A percentile compares a stretch with the other conserved stretches of the same genome.
phyloP scores from a whole-genome alignment of 2,113 vertebrate species.

The Trogon melanurus region DNA sequence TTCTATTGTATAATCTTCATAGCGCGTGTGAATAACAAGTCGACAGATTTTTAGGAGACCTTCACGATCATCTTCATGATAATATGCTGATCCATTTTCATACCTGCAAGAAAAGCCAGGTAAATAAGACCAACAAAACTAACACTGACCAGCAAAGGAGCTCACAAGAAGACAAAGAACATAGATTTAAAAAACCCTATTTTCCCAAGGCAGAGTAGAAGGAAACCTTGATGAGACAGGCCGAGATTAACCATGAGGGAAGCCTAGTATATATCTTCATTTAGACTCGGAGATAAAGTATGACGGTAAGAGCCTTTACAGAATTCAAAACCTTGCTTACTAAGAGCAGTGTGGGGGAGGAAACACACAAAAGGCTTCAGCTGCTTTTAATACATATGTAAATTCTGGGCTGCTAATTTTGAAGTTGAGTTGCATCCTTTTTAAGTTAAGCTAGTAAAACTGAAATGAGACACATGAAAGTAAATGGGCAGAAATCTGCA shows the following conservation, averaged over 20 bases:
- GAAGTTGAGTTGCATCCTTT: not conserved
- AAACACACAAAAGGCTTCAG: not conserved
- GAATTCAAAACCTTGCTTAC: not conserved
- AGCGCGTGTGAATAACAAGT: slow-evolving; percentile 88
- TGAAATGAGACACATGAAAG: not conserved
- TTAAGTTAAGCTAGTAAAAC: not conserved
- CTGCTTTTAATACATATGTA: not conserved
- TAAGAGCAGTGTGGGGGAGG: not conserved
- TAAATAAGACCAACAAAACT: not conserved
- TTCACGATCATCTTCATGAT: slow-evolving; percentile 93
- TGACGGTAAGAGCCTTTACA: not conserved
- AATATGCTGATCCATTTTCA: slow-evolving; percentile 95
- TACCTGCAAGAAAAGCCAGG: slow-evolving; percentile 79
- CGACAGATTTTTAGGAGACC: slow-evolving; percentile 92
- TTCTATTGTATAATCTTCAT: slow-evolving; percentile 90
- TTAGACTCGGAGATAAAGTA: not conserved
- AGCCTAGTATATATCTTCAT: not conserved
- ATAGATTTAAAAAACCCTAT: accelerated
- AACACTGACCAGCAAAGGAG: not conserved
- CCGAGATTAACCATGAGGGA: not conserved
- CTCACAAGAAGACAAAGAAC: not conserved
- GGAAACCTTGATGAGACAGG: not conserved
- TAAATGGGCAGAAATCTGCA: not conserved
- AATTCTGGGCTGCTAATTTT: not conserved
- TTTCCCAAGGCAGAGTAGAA: not conserved